Evolutionary conservation across 2,797 vertebrate species (phyloP).

Genomic region (Adrianichthys oophorus): DNA sequence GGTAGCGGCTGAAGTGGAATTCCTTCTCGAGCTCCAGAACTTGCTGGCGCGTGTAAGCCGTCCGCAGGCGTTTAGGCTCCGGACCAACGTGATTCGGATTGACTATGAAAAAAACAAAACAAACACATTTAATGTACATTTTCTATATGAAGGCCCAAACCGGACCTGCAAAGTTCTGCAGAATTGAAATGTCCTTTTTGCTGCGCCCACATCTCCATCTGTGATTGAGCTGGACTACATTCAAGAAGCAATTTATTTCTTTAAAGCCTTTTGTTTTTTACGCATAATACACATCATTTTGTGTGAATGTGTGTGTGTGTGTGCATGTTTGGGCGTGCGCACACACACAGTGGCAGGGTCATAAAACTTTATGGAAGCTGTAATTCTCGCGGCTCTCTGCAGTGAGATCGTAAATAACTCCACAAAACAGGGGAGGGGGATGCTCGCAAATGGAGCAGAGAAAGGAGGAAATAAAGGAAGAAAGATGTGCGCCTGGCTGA

Average conservation of each 20-base stretch:
- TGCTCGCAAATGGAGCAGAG: slow-evolving; percentile 64
- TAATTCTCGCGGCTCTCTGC: slow-evolving; percentile 82
- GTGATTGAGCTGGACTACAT: slow-evolving; percentile 6
- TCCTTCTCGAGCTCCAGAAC: slow-evolving; percentile 73
- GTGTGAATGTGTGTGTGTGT: not conserved
- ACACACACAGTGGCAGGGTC: slow-evolving; percentile 56
- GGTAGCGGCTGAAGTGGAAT: slow-evolving; percentile 92
- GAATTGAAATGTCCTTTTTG: no score
- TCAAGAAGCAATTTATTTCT: slow-evolving; percentile 26
- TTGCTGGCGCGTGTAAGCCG: slow-evolving; percentile 96
- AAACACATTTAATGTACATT: not conserved
- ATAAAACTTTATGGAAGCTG: slow-evolving; percentile 90
- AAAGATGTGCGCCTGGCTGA: not conserved
- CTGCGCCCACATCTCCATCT: not conserved
- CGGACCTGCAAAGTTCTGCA: no score
- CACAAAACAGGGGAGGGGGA: slow-evolving; percentile 41
- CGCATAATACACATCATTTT: slow-evolving; percentile 9
- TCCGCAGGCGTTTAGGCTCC: slow-evolving; percentile 92
- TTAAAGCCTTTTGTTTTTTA: slow-evolving; percentile 31
- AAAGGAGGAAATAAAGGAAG: slow-evolving; percentile 4
- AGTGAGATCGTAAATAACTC: slow-evolving; percentile 74
- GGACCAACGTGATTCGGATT: slow-evolving; percentile 89
- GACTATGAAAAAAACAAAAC: slow-evolving; percentile 66
- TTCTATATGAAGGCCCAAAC: no score
- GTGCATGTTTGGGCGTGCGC: slow-evolving; percentile 1